Percentiles rank a stretch among this genome's conserved stretches.
Conservation (phyloP, 2,113 vertebrate genomes). For the Lanius ludovicianus region DNA sequence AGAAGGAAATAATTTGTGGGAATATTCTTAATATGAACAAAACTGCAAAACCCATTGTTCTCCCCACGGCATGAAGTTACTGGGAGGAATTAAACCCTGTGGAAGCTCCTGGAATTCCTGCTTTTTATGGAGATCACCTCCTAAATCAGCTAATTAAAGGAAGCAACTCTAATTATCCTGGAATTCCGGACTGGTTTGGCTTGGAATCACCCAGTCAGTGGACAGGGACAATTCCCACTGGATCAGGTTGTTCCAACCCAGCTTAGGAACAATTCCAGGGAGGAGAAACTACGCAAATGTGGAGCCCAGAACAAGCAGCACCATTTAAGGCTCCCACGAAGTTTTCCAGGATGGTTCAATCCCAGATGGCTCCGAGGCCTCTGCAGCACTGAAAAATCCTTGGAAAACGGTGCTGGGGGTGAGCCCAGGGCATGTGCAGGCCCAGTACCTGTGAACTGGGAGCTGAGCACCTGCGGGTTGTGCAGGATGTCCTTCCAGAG, state of each 20-base stretch:
- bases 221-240: not conserved
- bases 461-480: constrained; percentile 87
- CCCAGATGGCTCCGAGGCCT: not conserved
- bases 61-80: not conserved
- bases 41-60: not conserved
- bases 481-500: constrained; percentile 95
- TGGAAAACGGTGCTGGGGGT: fast-evolving
- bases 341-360: fast-evolving
- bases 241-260: not conserved
- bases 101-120: not conserved
- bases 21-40: not conserved
- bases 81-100: not conserved
- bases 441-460: constrained; percentile 89
- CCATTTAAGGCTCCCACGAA: not conserved
- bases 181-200: not conserved
- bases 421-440: fast-evolving
- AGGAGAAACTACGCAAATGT: fast-evolving
- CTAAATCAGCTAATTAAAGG: not conserved
- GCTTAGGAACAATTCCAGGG: not conserved
- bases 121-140: not conserved
- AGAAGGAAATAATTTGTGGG: not conserved
- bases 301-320: not conserved
- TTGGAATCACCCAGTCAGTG: not conserved
- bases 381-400: not conserved
- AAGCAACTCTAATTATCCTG: not conserved